These are phyloP conservation scores for Catharus fuscescens DNA, from an alignment of 2,113 vertebrate genomes.

Conservation along the genomic window DNA sequence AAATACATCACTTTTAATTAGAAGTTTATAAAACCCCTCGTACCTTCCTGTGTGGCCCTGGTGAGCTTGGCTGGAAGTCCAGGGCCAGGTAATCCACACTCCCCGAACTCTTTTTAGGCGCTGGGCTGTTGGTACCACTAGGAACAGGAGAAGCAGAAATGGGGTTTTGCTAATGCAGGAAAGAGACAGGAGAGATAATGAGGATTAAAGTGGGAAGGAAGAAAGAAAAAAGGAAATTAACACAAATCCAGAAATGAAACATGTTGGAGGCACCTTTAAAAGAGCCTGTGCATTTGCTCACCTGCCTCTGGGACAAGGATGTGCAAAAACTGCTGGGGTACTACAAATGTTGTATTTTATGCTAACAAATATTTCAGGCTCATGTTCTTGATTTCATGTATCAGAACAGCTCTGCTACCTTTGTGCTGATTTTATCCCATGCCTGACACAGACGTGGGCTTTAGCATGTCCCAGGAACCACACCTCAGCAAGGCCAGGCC, in stretches of 20 bases:
- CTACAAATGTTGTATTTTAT: too few relatives aligned
- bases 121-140: constrained; percentile 95
- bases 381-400: not conserved
- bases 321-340: not conserved
- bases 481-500: not conserved
- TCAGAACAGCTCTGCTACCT: not conserved
- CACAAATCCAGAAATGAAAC: not conserved
- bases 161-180: constrained; percentile 89
- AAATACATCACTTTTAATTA: not conserved
- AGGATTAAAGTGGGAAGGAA: constrained; percentile 29
- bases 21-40: not conserved
- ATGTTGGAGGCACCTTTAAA: not conserved
- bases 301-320: not conserved
- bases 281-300: not conserved
- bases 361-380: not conserved
- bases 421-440: not conserved
- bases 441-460: not conserved
- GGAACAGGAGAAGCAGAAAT: constrained; percentile 93
- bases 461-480: not conserved
- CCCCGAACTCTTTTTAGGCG: constrained; percentile 88
- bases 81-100: constrained; percentile 95
- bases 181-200: constrained; percentile 16
- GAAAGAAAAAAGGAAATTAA: not conserved
- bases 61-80: constrained; percentile 94
- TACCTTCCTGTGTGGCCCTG: constrained; percentile 96